Percentiles rank a stretch among this genome's conserved stretches.
phyloP scores from a whole-genome alignment of 2,797 vertebrate species.

The Lutjanus campechanus region DNA sequence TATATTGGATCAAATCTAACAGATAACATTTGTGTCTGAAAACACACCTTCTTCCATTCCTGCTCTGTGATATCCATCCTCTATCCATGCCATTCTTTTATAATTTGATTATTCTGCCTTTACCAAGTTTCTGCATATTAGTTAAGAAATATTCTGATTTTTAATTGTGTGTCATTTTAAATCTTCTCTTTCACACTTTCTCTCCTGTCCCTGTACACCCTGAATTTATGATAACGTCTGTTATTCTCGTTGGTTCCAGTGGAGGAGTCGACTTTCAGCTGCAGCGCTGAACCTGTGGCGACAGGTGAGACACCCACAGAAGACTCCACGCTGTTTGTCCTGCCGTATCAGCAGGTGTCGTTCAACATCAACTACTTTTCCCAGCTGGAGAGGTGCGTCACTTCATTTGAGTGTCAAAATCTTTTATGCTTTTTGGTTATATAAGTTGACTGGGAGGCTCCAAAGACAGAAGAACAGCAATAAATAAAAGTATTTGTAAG shows the following conservation, averaged over 20 bases:
- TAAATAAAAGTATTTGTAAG: too few species aligned
- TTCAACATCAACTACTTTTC: slow-evolving; percentile 64
- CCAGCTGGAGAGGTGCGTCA: slow-evolving; percentile 64
- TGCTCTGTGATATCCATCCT: too few species aligned
- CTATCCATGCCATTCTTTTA: too few species aligned
- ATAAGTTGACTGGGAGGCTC: too few species aligned
- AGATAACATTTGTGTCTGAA: too few species aligned
- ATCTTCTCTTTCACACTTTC: background rate
- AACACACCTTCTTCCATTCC: too few species aligned
- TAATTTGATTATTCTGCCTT: too few species aligned
- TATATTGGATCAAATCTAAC: too few species aligned
- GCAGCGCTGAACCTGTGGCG: slow-evolving; percentile 61
- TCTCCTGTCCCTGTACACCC: background rate
- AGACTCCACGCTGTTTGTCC: slow-evolving; percentile 36
- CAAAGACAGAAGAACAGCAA: background rate
- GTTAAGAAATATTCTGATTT: background rate
- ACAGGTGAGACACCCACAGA: slow-evolving; percentile 49
- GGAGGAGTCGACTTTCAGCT: slow-evolving; percentile 55
- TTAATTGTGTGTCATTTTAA: background rate
- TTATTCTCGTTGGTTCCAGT: slow-evolving; percentile 63
- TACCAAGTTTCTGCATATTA: too few species aligned
- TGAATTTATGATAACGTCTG: background rate
- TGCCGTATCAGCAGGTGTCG: slow-evolving; percentile 73
- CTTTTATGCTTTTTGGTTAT: too few species aligned
- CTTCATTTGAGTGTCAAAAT: background rate